Evolutionary conservation across 2,113 vertebrate genomes (phyloP).

Genomic region (Seriola rivoliana): DNA sequence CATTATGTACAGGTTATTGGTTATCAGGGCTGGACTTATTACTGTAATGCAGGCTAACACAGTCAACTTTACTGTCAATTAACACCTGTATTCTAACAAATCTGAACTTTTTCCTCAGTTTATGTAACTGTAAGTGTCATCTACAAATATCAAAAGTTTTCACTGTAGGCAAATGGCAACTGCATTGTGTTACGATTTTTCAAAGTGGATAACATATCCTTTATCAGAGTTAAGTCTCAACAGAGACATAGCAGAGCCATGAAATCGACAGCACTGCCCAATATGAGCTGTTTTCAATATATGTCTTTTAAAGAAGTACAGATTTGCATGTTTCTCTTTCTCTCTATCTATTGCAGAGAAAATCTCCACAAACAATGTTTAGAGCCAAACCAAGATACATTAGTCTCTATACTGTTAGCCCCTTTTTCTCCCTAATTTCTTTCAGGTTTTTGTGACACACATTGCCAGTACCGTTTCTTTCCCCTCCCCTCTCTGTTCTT

Average conservation of each 20-base stretch:
- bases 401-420: conserved; percentile 43
- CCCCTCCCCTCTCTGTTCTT: conserved; percentile 50
- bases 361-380: conserved; percentile 5
- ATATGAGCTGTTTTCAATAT: conserved; percentile 28
- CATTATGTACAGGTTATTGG: conserved; percentile 44
- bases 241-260: conserved; percentile 30
- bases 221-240: conserved; percentile 27
- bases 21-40: conserved; percentile 41
- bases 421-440: conserved; percentile 22
- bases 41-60: conserved; percentile 41
- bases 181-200: conserved; percentile 17
- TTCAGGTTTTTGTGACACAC: conserved; percentile 55
- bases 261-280: conserved; percentile 55
- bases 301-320: conserved; percentile 50
- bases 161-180: conserved; percentile 26
- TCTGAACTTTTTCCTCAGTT: conserved; percentile 18
- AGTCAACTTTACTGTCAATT: conserved; percentile 35
- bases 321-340: conserved; percentile 47
- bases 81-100: conserved; percentile 36
- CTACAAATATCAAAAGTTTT: conserved; percentile 29
- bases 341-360: conserved; percentile 34
- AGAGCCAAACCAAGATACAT: conserved; percentile 13
- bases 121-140: no score
- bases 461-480: conserved; percentile 44
- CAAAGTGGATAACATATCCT: conserved; percentile 30